Conservation (phyloP, 2,113 vertebrate species). For the Heloderma charlesbogerti region DNA sequence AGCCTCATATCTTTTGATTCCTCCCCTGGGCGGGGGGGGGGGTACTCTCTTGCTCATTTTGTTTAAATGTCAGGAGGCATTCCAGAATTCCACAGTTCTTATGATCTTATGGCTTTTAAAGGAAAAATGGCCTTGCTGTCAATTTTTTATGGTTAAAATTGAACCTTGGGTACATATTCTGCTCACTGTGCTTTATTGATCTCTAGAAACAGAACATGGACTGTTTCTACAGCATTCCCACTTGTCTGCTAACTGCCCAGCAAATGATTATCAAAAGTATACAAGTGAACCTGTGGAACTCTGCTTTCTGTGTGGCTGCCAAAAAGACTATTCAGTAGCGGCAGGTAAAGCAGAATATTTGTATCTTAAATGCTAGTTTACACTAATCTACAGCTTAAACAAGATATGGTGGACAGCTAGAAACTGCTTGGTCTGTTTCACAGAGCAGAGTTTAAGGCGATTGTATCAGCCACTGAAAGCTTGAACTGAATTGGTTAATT, state of each 20-base stretch:
- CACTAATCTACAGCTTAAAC: neutral
- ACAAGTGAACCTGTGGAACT: neutral
- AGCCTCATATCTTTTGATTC: neutral
- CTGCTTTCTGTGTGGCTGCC: neutral
- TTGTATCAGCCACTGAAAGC: neutral
- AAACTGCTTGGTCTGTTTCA: neutral
- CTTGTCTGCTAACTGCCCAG: neutral
- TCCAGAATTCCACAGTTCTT: neutral
- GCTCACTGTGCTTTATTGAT: neutral
- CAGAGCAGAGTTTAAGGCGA: neutral
- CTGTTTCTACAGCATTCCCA: neutral
- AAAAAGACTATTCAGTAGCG: neutral
- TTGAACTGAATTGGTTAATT: neutral
- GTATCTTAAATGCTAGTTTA: neutral
- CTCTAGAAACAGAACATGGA: no score
- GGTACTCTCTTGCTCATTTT: neutral
- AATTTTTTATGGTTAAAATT: neutral
- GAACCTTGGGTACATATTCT: neutral
- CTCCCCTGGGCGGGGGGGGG: no score
- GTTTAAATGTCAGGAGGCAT: neutral
- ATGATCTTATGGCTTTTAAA: neutral
- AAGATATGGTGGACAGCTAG: neutral
- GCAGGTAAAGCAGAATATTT: neutral
- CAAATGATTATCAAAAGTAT: neutral
- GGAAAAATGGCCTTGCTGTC: neutral